Evolutionary conservation across 2,888 invertebrate genomes (phyloP).

Genomic region (Sylvicola cinctus): DNA sequence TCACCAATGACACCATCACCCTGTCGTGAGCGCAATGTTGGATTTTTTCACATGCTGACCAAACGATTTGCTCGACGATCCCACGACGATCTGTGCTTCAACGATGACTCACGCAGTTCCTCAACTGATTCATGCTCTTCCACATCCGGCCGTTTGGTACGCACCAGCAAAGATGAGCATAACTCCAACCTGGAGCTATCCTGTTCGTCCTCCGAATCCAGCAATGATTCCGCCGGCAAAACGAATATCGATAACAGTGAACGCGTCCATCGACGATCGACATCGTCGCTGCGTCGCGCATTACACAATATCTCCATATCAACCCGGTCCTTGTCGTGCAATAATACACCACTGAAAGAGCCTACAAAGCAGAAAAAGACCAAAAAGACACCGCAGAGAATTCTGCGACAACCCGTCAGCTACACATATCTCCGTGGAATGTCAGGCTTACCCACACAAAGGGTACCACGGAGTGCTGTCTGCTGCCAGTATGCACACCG

Average conservation of each 20-base stretch:
- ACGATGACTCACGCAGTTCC: slow-evolving; percentile 27
- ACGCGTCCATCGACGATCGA: slow-evolving; percentile 24
- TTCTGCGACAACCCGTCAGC: slow-evolving; percentile 53
- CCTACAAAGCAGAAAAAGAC: slow-evolving; percentile 7
- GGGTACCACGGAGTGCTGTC: slow-evolving; percentile 41
- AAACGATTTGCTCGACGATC: slow-evolving; percentile 36
- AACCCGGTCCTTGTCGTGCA: slow-evolving; percentile 41
- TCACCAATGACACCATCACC: slow-evolving; percentile 31
- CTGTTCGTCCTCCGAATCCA: slow-evolving; percentile 26
- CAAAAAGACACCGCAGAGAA: slow-evolving; percentile 30
- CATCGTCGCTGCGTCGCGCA: slow-evolving; percentile 46
- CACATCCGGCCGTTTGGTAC: slow-evolving; percentile 13
- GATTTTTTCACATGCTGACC: slow-evolving; percentile 43
- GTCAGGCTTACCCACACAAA: slow-evolving; percentile 62
- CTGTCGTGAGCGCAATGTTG: slow-evolving; percentile 35
- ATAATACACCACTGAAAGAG: slow-evolving; percentile 24
- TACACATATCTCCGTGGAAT: slow-evolving; percentile 65
- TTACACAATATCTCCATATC: slow-evolving; percentile 46
- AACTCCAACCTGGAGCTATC: slow-evolving; percentile 15
- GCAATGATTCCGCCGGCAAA: slow-evolving; percentile 30
- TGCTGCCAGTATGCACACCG: slow-evolving; percentile 20
- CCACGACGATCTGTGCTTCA: slow-evolving; percentile 26
- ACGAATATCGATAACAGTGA: slow-evolving; percentile 1
- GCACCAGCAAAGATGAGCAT: slow-evolving; percentile 2
- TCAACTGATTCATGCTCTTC: slow-evolving; percentile 25